Evolutionary conservation across 1,140 invertebrate genomes (phyloP).

Genomic region (Mya arenaria): DNA sequence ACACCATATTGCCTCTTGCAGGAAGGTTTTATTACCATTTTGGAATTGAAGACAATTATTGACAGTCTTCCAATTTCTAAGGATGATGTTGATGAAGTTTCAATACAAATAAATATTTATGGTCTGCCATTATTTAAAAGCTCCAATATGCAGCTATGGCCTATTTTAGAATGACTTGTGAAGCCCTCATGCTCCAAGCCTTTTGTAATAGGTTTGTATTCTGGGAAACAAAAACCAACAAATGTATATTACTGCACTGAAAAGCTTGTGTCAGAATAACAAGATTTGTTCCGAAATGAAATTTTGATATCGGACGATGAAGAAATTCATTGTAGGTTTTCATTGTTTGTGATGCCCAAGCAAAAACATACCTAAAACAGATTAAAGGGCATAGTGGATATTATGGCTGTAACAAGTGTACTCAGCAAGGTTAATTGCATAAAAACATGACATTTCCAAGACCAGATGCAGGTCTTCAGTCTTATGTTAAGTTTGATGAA

Average conservation of each 20-base stretch:
- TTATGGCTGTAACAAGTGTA: constrained; percentile 77
- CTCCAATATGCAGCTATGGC: constrained; percentile 4
- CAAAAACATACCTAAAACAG: constrained; percentile 75
- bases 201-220: constrained; percentile 50
- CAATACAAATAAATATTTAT: constrained; percentile 46
- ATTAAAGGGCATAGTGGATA: constrained; percentile 78
- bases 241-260: constrained; percentile 8
- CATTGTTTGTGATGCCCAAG: constrained; percentile 79
- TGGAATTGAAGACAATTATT: background rate
- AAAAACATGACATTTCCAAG: constrained; percentile 64
- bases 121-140: constrained; percentile 44
- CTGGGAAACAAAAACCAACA: constrained; percentile 36
- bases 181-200: background rate
- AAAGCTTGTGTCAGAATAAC: constrained; percentile 42
- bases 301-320: background rate
- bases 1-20: background rate
- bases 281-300: constrained; percentile 10
- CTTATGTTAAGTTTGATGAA: constrained; percentile 60
- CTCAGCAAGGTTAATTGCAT: constrained; percentile 44
- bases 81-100: background rate
- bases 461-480: constrained; percentile 25
- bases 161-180: constrained; percentile 17
- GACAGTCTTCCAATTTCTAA: background rate
- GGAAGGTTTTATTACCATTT: background rate
- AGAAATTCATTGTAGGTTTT: background rate